A percentile compares a stretch with the other conserved stretches of the same genome.
phyloP scores from a whole-genome alignment of 2,888 invertebrate species.

The Athrips mouffetella region DNA sequence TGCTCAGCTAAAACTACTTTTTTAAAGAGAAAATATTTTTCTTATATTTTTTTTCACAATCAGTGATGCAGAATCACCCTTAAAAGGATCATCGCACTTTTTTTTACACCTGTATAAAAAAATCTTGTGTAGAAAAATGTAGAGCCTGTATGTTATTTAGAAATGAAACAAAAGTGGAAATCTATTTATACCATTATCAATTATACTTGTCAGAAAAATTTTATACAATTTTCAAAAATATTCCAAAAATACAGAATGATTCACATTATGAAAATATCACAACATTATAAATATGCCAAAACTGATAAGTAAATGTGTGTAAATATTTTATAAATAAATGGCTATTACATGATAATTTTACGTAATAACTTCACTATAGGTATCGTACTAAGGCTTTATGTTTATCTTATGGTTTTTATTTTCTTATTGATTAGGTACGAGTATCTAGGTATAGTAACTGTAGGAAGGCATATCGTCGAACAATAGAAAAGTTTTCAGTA shows the following conservation, averaged over 20 bases:
- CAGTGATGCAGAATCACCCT: too few relatives aligned
- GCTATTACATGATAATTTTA: constrained; percentile 65
- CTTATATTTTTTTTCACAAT: too few relatives aligned
- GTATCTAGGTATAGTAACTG: constrained; percentile 26
- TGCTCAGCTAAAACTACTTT: too few relatives aligned
- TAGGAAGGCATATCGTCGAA: constrained; percentile 32
- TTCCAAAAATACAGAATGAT: constrained; percentile 69
- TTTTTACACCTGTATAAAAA: too few relatives aligned
- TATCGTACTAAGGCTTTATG: constrained; percentile 36
- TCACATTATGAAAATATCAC: constrained; percentile 71
- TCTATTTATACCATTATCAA: constrained; percentile 52
- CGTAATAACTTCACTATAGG: constrained; percentile 56
- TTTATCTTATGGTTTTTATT: constrained; percentile 42
- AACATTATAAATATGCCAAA: constrained; percentile 70
- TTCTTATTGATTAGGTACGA: constrained; percentile 40
- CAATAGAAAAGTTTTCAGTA: constrained; percentile 30
- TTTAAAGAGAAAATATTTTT: too few relatives aligned
- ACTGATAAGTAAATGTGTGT: constrained; percentile 63
- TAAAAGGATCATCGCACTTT: too few relatives aligned
- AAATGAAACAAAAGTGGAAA: constrained; percentile 35
- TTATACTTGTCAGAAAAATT: constrained; percentile 71
- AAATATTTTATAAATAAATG: constrained; percentile 68
- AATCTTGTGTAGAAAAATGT: too few relatives aligned
- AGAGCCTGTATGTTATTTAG: background rate
- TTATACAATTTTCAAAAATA: constrained; percentile 67